Base-by-base conservation (phyloP, 2,888 invertebrate species). In the Agrilus biguttatus region DNA sequence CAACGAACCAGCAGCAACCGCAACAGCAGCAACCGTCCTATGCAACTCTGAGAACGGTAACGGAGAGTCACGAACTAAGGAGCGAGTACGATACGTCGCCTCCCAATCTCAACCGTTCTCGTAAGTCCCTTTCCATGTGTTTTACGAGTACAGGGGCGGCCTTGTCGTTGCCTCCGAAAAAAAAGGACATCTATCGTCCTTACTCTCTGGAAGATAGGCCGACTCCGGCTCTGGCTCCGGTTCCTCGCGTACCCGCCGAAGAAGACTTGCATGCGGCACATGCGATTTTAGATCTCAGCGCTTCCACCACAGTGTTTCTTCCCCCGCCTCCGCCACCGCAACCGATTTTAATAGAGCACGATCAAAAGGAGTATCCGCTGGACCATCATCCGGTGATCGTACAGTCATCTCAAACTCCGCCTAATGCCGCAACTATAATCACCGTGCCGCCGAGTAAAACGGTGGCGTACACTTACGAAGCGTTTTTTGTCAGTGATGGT, bases 401-500 rank as follows among this genome's bases (percentile, higher is more conserved):
- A 55, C 65, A 56, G 42, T 58, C 44, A 53, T 65, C 53, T 51
- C 4, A 59, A 53, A 19, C 50, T 47, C 35, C 53, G 55, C 35
- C 53, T 36, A 36, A 44, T 36, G 7, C 33, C 14, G 2, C 37
- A 10, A 39, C 44, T 36, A 21, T 33, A 14, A 34, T 44, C 64
- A 66, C 39, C 59, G 45, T 42, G 40, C 43, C 63, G 33, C 59
- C 68, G 14, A 70, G 74, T 34, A 85, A 86, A 60, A 88, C 88
- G 4, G 80, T 88, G 49, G 87, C 88, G 12, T 89, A 89, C 65
- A 88, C 89, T 14, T 88, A 89, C 67, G 88, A 89, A 61, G 87
- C 88, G n/a, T 88, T 89, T 66, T 88, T 89, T 62, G 86, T 88
- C 3, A 86, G 86, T 57, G 88, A 89, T 57, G 88, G 89, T 0